phyloP scores from a whole-genome alignment of 2,888 invertebrate species.

The Xanthia togata region DNA sequence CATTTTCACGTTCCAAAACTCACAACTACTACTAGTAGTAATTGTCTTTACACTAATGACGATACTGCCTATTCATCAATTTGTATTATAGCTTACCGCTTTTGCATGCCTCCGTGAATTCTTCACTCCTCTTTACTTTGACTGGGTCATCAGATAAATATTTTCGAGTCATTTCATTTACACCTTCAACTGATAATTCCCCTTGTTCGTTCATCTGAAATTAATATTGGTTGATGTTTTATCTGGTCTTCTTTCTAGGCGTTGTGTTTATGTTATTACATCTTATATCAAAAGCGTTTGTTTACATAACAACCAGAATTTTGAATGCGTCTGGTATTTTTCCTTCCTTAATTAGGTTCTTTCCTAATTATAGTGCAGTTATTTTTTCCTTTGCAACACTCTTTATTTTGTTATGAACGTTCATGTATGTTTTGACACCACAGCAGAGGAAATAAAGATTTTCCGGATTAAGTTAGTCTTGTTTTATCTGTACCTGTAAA shows the following conservation, averaged over 20 bases:
- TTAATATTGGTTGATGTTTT: not conserved
- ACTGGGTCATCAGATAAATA: constrained; percentile 77
- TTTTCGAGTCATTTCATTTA: constrained; percentile 74
- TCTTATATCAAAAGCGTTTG: too few species aligned
- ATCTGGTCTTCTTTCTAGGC: not conserved
- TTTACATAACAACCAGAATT: too few species aligned
- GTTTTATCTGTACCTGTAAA: not conserved
- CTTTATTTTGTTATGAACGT: not conserved
- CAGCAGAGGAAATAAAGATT: not conserved
- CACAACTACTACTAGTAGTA: not conserved
- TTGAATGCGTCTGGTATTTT: not conserved
- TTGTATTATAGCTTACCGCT: constrained; percentile 70
- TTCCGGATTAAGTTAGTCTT: not conserved
- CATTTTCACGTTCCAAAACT: not conserved
- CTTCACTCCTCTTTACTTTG: constrained; percentile 75
- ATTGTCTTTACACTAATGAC: not conserved
- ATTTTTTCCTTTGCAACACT: not conserved
- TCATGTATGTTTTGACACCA: not conserved
- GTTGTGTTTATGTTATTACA: too few species aligned
- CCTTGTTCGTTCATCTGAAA: constrained; percentile 85
- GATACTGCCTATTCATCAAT: not conserved
- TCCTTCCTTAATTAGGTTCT: too few species aligned
- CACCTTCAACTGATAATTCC: constrained; percentile 78
- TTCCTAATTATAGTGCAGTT: not conserved
- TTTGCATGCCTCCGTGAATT: constrained; percentile 82